phyloP scores from a whole-genome alignment of 2,797 vertebrate species.

The Synaphobranchus kaupii region DNA sequence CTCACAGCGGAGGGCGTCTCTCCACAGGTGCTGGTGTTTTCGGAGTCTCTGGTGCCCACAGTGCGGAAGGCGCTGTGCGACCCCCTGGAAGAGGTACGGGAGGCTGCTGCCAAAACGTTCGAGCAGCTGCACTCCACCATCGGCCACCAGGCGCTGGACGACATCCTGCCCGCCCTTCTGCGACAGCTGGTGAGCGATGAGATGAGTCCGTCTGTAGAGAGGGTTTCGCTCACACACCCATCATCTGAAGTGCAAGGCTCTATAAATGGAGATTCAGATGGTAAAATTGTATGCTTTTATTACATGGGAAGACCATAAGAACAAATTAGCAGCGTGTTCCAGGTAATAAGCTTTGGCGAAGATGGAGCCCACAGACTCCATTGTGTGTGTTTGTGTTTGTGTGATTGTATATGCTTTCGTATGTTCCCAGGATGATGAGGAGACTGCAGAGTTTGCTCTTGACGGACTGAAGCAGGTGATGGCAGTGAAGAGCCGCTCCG shows the following conservation, averaged over 20 bases:
- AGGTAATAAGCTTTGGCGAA: neutral
- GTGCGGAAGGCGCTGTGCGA: conserved; percentile 96
- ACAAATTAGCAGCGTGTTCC: neutral
- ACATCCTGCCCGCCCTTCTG: conserved; percentile 91
- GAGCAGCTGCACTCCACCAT: conserved; percentile 98
- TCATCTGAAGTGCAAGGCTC: neutral
- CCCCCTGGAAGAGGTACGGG: conserved; percentile 92
- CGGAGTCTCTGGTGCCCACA: conserved; percentile 93
- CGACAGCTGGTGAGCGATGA: conserved; percentile 86
- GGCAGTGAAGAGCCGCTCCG: conserved; percentile 97
- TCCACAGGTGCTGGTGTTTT: conserved; percentile 91
- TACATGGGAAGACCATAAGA: neutral
- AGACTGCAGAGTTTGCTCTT: conserved; percentile 89
- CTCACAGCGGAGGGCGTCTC: neutral
- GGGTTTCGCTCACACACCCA: neutral
- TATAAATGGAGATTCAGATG: neutral
- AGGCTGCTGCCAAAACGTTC: conserved; percentile 97
- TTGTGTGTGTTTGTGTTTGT: neutral
- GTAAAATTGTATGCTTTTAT: neutral
- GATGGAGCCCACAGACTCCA: neutral
- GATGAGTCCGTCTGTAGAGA: neutral
- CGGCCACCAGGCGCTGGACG: conserved; percentile 94
- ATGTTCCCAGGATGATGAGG: conserved; percentile 79
- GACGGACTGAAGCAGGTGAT: conserved; percentile 98
- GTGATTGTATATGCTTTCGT: too few species aligned